Evolutionary conservation across 2,113 vertebrate species (phyloP), one percentile per base, ranked within the genome.

Genomic region (Percopsis transmontana): DNA sequence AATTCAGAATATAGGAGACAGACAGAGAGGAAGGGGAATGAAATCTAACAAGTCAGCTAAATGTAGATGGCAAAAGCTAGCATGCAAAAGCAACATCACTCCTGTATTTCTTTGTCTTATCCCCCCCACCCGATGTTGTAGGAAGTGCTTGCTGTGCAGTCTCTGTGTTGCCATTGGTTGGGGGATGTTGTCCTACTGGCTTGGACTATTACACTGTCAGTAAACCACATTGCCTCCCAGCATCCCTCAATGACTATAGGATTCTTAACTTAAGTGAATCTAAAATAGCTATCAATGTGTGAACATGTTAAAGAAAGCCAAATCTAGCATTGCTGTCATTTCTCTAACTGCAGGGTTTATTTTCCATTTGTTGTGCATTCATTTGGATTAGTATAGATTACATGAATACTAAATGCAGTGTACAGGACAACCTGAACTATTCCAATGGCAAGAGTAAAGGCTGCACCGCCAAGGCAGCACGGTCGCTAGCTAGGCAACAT

Each of bases 1-100:
- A 96, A 93, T 94, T 99, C 96, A 98, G 94, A 89, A 94, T 66
- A 95, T 93, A 94, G 94, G 93, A 96, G 70, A 88, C 92, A 91
- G 93, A 90, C 92, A 93, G 93, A 38, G 40, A 42, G 56, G n/a
- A 40, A 21, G 12, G 19, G 41, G 13, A 27, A 90, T 75, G 69
- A 83, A 86, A 82, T 62, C 86, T 75, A 81, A 77, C 73, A 93
- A 94, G 94, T 95, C 92, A 94, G 89, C 89, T 91, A 89, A 92
- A 94, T 95, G 96, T 92, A 94, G 92, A 95, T 95, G 95, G 90
- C 89, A 87, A 69, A 90, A 92, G 93, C 93, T 88, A 77, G 90
- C 95, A 95, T 96, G 94, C 93, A 92, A 88, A 80, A 86, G 74
- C 76, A 2, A 85, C 71, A 74, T 44, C 38, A 7, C 42, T 57